Evolutionary conservation across 2,797 vertebrate genomes (phyloP).

Genomic region (Cyprinodon diabolis): DNA sequence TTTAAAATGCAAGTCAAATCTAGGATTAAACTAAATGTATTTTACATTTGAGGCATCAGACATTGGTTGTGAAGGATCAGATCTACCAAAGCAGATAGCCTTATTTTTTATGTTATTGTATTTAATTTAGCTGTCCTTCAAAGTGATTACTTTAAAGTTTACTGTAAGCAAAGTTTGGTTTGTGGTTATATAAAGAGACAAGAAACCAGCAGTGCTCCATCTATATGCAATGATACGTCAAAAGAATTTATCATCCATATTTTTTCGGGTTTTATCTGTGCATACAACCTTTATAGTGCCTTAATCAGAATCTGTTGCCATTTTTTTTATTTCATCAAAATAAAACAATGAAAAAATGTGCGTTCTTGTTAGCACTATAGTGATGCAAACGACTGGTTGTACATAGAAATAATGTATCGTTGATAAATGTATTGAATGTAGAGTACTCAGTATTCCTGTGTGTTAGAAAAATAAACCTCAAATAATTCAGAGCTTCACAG

Average conservation of each 20-base stretch:
- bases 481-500: slow-evolving; percentile 18
- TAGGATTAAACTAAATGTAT: background rate
- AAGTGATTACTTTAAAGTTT: background rate
- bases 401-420: slow-evolving; percentile 35
- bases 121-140: background rate
- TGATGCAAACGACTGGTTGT: slow-evolving; percentile 16
- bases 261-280: slow-evolving; percentile 38
- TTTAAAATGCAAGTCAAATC: background rate
- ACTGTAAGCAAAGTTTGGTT: background rate
- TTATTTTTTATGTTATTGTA: background rate
- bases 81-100: background rate
- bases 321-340: slow-evolving; percentile 22
- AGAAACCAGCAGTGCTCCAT: slow-evolving; percentile 44
- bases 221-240: slow-evolving; percentile 74
- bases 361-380: slow-evolving; percentile 21
- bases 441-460: slow-evolving; percentile 57
- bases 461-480: background rate
- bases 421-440: slow-evolving; percentile 65
- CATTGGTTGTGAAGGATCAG: background rate
- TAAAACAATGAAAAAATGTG: slow-evolving; percentile 38
- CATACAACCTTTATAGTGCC: slow-evolving; percentile 70
- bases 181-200: background rate
- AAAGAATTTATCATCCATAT: slow-evolving; percentile 29
- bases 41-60: background rate
- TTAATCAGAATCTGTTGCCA: slow-evolving; percentile 53